Evolutionary conservation across 2,888 invertebrate genomes (phyloP), one percentile per base, ranked within the genome.

Genomic region (Xestia xanthographa): DNA sequence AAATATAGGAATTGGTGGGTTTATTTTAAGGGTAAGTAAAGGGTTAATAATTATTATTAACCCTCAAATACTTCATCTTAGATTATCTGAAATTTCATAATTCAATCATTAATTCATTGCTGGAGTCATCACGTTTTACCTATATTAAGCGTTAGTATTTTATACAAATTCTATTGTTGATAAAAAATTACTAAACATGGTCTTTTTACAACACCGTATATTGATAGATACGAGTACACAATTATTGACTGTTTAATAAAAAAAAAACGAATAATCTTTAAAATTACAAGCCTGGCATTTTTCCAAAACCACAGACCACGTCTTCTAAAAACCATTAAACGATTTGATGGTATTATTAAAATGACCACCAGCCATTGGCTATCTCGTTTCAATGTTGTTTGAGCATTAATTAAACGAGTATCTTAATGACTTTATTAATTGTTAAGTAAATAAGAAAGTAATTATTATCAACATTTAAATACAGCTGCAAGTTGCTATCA

Each of bases 391-490:
- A 65, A 66, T 50, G 38, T 20, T 48, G 34, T 56, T 62, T n/a
- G 20, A 66, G 22, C 17, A 80, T n/a, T 20, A 67, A 80, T n/a
- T 20, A 67, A 84, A 80, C 84, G n/a, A 26, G 66, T 84, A 65
- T 50, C 43, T 53, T 75, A 84, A 80, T 68, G 29, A 66, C 63
- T 79, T 66, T 50, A 68, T 73, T 84, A 80, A 82, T 82, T 71
- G 67, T 75, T 41, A 48, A 65, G 41, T 66, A 80, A 74, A 74
- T 84, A 80, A n/a, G 45, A 84, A 71, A 48, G n/a, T 60, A 56
- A 71, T 80, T 82, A 43, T 9, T 48, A 34, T 34, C 5, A 38
- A 71, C 6, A 43, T 53, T 60, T 77, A 29, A 76, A 79, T 48
- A 58, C 58, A 45, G 17, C 29, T 34, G 41, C n/a, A n/a, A 38